phyloP scores from a whole-genome alignment of 2,888 invertebrate genomes.

The Drosophila robusta region DNA sequence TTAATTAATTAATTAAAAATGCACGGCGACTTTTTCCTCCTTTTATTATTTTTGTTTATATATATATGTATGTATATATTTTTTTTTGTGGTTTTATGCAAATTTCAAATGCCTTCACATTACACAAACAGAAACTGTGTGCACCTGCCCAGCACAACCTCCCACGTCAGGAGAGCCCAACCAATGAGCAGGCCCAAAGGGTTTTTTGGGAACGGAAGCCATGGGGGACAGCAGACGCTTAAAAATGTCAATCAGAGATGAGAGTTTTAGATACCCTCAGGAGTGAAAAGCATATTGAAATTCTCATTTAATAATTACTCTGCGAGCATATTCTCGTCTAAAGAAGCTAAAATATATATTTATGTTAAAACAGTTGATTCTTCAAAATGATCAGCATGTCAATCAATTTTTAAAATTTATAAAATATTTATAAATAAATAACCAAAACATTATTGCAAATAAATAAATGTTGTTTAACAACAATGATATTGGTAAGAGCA shows the following conservation, averaged over 20 bases:
- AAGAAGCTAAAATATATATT: neutral
- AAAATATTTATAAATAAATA: neutral
- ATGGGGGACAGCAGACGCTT: constrained; percentile 28
- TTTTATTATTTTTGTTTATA: constrained; percentile 20
- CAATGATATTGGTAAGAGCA: constrained; percentile 9
- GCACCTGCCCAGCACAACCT: constrained; percentile 39
- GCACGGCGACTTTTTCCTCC: constrained; percentile 49
- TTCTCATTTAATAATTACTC: neutral
- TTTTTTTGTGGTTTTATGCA: constrained; percentile 58
- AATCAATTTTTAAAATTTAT: too few species aligned
- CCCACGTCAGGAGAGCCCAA: constrained; percentile 38
- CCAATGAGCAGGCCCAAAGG: constrained; percentile 40
- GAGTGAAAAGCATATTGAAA: constrained; percentile 1
- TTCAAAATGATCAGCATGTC: too few species aligned
- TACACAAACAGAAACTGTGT: neutral
- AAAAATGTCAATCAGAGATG: constrained; percentile 44
- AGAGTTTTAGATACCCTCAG: constrained; percentile 18
- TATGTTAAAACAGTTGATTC: too few species aligned
- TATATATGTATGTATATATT: neutral
- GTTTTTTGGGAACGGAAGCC: constrained; percentile 16
- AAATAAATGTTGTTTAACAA: neutral
- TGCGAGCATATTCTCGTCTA: neutral
- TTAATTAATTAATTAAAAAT: constrained; percentile 82
- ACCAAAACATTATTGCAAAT: neutral
- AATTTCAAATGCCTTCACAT: constrained; percentile 59